Percentiles rank a stretch among this genome's conserved stretches.
Evolutionary conservation across 92 coral and sea anemone species (phyloP).

Genomic region (Paragorgia papillata): DNA sequence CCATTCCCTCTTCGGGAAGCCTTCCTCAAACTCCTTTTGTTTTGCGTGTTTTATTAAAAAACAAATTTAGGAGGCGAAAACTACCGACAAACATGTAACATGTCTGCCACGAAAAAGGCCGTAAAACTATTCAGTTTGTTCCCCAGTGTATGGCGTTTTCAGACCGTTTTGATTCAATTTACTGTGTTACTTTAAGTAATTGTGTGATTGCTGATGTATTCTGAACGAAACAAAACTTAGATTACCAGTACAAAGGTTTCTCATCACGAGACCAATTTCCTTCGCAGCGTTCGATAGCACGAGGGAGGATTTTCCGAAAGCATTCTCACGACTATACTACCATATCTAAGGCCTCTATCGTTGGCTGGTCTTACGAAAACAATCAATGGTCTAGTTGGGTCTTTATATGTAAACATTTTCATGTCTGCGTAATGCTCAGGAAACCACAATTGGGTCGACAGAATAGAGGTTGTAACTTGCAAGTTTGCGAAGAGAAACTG

Average conservation of each 20-base stretch:
- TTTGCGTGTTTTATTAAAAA: constrained; percentile 25
- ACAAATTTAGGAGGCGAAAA: neutral
- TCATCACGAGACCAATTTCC: constrained; percentile 34
- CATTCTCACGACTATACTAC: too few relatives aligned
- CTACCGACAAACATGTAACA: neutral
- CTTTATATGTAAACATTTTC: neutral
- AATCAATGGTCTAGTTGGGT: neutral
- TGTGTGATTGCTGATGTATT: constrained; percentile 23
- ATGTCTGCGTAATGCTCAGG: neutral
- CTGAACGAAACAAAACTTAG: constrained; percentile 18
- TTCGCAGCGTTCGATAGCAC: constrained; percentile 10
- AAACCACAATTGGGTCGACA: neutral
- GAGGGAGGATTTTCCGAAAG: constrained; percentile 18
- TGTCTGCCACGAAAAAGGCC: neutral
- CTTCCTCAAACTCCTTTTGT: constrained; percentile 15
- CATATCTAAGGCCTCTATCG: too few relatives aligned
- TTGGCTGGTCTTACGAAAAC: neutral
- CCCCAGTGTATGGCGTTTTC: neutral
- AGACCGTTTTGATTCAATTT: too few relatives aligned
- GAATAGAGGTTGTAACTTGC: neutral
- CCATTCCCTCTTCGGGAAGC: constrained; percentile 1
- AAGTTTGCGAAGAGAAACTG: neutral
- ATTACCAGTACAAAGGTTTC: constrained; percentile 34
- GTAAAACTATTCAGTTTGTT: neutral
- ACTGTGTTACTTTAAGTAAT: neutral